Conservation (phyloP, 1,140 invertebrate species). For the Pinna nobilis region DNA sequence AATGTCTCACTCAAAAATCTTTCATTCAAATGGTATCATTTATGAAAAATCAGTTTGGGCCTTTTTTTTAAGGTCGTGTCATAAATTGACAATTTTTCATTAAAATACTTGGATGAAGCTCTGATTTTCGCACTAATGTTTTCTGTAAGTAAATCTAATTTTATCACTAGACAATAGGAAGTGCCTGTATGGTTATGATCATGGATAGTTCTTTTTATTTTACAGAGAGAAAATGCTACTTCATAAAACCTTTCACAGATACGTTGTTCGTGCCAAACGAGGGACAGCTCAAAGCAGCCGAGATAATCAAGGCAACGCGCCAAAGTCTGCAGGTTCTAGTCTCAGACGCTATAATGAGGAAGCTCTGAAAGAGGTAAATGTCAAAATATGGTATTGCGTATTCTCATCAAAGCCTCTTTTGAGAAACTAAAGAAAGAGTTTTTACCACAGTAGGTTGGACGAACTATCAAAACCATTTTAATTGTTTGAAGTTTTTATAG, state of each 20-base stretch:
- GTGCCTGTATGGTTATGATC: neutral
- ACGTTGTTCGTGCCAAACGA: conserved; percentile 89
- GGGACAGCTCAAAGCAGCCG: conserved; percentile 85
- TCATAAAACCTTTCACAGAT: conserved; percentile 92
- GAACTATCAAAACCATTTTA: too few species aligned
- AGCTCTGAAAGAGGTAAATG: conserved; percentile 62
- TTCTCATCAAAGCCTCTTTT: neutral
- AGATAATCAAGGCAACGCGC: conserved; percentile 80
- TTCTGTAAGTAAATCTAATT: neutral
- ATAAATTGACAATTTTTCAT: too few species aligned
- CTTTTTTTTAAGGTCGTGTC: too few species aligned
- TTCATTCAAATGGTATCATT: too few species aligned
- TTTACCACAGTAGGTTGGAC: neutral
- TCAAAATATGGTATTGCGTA: neutral
- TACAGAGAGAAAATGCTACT: conserved; percentile 78
- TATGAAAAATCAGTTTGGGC: too few species aligned
- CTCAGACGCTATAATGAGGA: conserved; percentile 87
- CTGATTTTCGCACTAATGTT: too few species aligned
- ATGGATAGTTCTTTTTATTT: neutral
- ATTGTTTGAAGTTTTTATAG: too few species aligned
- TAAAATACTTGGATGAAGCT: too few species aligned
- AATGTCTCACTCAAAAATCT: too few species aligned
- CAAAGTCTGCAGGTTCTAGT: conserved; percentile 88
- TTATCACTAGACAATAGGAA: neutral
- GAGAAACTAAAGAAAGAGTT: neutral